Percentiles rank a stretch among this genome's conserved stretches.
phyloP scores from a whole-genome alignment of 2,797 vertebrate species.

The Hafferia zeledoni region DNA sequence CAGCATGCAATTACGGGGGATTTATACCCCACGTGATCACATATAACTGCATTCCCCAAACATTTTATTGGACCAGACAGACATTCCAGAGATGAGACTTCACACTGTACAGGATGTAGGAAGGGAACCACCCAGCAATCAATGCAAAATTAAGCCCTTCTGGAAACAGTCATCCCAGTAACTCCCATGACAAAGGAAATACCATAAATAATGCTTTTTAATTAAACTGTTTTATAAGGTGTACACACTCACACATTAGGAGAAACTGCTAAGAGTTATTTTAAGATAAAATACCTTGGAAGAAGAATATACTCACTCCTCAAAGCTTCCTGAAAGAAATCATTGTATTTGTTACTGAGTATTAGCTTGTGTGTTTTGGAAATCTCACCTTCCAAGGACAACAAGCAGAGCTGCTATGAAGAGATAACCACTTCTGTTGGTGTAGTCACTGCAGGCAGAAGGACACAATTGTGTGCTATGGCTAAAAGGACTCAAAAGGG shows the following conservation, averaged over 20 bases:
- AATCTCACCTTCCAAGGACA: neutral
- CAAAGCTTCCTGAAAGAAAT: neutral
- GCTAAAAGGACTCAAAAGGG: neutral
- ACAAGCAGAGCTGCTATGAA: neutral
- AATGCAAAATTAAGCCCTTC: neutral
- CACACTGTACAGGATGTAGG: neutral
- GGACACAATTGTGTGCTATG: neutral
- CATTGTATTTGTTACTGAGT: neutral
- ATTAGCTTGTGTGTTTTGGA: neutral
- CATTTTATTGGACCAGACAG: neutral
- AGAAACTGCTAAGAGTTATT: neutral
- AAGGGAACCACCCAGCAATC: neutral
- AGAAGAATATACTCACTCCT: neutral
- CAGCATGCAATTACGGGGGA: neutral
- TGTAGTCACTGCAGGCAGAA: neutral
- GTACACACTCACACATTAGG: neutral
- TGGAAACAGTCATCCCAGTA: slow-evolving; percentile 6
- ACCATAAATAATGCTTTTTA: neutral
- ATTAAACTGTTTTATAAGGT: slow-evolving; percentile 16
- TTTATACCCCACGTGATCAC: neutral
- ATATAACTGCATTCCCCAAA: neutral
- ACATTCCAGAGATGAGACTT: slow-evolving; percentile 12
- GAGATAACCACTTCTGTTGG: neutral
- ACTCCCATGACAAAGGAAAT: slow-evolving; percentile 36
- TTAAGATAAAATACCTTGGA: neutral